Evolutionary conservation across 2,113 vertebrate species (phyloP), one percentile per base, ranked within the genome.

Genomic region (Chloroceryle aenea): DNA sequence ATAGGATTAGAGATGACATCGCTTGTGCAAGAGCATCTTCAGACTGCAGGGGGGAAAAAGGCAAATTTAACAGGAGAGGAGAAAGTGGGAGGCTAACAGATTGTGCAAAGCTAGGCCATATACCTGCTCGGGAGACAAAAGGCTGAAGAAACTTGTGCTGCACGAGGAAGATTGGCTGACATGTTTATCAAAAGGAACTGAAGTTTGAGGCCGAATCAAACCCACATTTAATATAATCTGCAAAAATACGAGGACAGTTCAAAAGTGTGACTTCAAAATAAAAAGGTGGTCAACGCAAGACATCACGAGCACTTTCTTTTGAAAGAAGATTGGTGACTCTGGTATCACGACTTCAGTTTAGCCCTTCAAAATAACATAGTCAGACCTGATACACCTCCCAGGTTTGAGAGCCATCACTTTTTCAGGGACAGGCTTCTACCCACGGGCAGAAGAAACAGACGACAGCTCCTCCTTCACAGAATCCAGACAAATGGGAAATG

Each of bases 1-100:
- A 90, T 20, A 87, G 79, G 68, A 98, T 98, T 97, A 96, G 91
- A 98, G 89, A 87, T 95, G 97, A 97, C 98, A 98, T 96, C 68
- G 90, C 55, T 94, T 78, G 85, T 94, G 96, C 80, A 95, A 96
- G 88, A 98, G 83, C 63, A 50, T 78, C 92, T 95, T 83, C 88
- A 88, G 90, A 78, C 43, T 87, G 83, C 90, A 85, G 66, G 52
- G 68, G 84, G 89, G 92, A 89, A 67, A 85, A 80, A 34, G 76
- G 59, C 55, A 96, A 50, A 96, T 87, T 95, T 97, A 98, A 97
- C 91, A 81, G 95, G 72, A 86, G 75, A 95, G 90, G 96, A 59
- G 53, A 95, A 93, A 93, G 62, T 64, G 43, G 64, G 79, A 95
- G 52, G 71, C 95, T 97, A 89, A 93, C 38, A 93, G 88, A 93